Conservation (phyloP, 2,113 vertebrate genomes). For the Lasiurus borealis region DNA sequence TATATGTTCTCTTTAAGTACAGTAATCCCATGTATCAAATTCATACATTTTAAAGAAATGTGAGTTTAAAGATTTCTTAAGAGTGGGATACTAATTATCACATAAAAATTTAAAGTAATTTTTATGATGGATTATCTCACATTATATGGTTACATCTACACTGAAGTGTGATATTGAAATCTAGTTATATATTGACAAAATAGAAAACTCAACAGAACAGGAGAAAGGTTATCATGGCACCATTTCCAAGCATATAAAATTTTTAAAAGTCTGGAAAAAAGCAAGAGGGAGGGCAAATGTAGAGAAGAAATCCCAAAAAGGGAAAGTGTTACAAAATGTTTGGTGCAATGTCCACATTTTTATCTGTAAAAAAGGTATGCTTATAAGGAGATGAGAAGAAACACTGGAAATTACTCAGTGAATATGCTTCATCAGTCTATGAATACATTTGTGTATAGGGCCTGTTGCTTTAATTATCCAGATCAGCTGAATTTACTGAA, state of each 20-base stretch:
- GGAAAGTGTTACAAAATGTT: background rate
- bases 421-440: background rate
- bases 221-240: background rate
- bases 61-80: background rate
- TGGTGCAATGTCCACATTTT: background rate
- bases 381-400: background rate
- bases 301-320: background rate
- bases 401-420: background rate
- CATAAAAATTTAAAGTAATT: conserved; percentile 34
- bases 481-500: background rate
- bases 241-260: background rate
- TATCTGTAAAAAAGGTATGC: background rate
- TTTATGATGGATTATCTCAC: background rate
- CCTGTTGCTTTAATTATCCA: background rate
- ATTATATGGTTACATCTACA: background rate
- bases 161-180: background rate
- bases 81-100: background rate
- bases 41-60: background rate
- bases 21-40: too few relatives aligned
- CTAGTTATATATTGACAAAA: background rate
- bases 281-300: background rate
- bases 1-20: too few relatives aligned
- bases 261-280: background rate
- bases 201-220: background rate
- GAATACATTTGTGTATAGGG: background rate